A percentile compares a stretch with the other conserved stretches of the same genome.
phyloP scores from a whole-genome alignment of 2,113 vertebrate genomes.

The Sialia sialis region DNA sequence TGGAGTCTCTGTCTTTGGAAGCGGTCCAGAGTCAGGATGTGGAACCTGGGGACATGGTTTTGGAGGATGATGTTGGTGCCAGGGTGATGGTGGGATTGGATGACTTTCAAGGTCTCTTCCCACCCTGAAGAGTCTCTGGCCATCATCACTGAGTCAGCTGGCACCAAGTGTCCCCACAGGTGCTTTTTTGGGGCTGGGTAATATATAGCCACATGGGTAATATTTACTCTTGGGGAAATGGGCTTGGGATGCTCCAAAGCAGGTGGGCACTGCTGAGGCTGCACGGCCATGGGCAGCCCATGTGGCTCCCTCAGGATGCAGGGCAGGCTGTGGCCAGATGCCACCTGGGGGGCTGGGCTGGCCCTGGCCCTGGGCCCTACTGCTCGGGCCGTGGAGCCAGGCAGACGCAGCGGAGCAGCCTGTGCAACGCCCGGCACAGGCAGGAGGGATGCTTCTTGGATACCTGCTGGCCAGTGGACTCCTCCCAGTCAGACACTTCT shows the following conservation, averaged over 20 bases:
- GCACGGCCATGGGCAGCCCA: background rate
- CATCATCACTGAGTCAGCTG: background rate
- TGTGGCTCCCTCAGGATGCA: background rate
- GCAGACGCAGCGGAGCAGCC: background rate
- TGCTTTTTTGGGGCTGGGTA: background rate
- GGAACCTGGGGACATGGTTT: background rate
- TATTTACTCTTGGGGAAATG: background rate
- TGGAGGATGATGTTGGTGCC: background rate
- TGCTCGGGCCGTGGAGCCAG: background rate
- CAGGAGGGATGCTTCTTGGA: no score
- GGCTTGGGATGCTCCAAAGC: background rate
- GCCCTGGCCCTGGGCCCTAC: background rate
- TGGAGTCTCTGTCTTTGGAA: background rate
- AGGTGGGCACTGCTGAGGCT: background rate
- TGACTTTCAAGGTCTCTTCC: background rate
- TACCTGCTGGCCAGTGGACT: background rate
- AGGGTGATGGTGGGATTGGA: background rate
- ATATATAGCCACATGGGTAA: background rate
- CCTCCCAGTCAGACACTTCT: background rate
- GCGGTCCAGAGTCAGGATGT: background rate
- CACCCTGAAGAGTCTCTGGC: background rate
- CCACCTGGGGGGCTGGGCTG: background rate
- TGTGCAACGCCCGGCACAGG: accelerated
- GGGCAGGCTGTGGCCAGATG: background rate
- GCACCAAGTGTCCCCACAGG: background rate